phyloP scores from a whole-genome alignment of 2,888 invertebrate genomes.

The Homarus gammarus region DNA sequence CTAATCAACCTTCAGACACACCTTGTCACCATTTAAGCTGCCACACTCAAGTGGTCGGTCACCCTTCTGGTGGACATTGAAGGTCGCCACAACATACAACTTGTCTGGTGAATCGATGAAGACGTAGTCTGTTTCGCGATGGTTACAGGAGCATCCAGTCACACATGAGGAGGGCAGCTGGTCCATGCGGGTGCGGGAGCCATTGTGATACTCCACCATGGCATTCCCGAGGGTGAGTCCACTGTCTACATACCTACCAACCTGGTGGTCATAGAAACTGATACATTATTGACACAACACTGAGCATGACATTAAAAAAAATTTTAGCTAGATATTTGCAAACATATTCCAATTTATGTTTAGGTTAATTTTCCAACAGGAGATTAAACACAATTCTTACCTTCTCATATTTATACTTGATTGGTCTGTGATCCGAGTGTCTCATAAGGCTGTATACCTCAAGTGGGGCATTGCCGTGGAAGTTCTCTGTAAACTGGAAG shows the following conservation, averaged over 20 bases:
- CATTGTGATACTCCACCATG: conserved; percentile 64
- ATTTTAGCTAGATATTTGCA: no score
- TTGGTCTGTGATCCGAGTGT: background rate
- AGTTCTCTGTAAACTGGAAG: conserved; percentile 79
- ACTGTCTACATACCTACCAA: conserved; percentile 71
- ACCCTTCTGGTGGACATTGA: conserved; percentile 79
- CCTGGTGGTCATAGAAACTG: conserved; percentile 22
- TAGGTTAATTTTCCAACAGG: background rate
- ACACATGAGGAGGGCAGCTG: conserved; percentile 74
- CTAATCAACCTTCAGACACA: no score
- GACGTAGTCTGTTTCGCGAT: conserved; percentile 61
- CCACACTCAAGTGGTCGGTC: conserved; percentile 78
- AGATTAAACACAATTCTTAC: background rate
- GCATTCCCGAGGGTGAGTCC: conserved; percentile 59
- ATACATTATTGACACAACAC: no score
- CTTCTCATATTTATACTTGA: conserved; percentile 61
- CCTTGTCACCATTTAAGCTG: conserved; percentile 63
- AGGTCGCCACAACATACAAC: conserved; percentile 79
- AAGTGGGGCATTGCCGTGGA: conserved; percentile 79
- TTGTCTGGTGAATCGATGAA: conserved; percentile 72
- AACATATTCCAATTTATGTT: no score
- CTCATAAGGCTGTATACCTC: conserved; percentile 79
- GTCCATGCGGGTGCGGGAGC: conserved; percentile 71
- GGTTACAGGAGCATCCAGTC: conserved; percentile 58
- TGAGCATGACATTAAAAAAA: no score